phyloP scores from a whole-genome alignment of 2,888 invertebrate species.

The Morpho helenor region DNA sequence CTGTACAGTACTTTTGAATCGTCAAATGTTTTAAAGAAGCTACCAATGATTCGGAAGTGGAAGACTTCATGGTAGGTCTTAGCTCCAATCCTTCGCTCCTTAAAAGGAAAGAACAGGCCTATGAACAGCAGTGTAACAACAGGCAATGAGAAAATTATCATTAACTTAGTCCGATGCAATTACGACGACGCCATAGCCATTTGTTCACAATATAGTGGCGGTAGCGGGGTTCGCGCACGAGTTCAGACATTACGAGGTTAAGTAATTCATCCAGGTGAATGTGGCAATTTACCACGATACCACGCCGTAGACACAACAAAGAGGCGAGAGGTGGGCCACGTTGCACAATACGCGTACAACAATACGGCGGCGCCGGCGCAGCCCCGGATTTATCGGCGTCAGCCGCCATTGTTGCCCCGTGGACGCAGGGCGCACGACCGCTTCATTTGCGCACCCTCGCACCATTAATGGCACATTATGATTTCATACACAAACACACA shows the following conservation, averaged over 20 bases:
- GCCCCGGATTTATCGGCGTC: conserved; percentile 44
- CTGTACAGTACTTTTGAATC: too few relatives aligned
- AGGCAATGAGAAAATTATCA: too few relatives aligned
- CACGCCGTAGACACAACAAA: conserved; percentile 46
- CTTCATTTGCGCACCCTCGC: conserved; percentile 41
- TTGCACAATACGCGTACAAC: conserved; percentile 43
- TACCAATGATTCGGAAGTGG: too few relatives aligned
- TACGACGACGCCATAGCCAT: conserved; percentile 43
- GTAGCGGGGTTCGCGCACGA: conserved; percentile 29
- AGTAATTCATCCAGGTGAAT: conserved; percentile 48
- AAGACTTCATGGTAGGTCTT: too few relatives aligned
- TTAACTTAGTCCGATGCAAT: conserved; percentile 30
- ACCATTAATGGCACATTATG: conserved; percentile 30
- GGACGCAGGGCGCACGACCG: conserved; percentile 36
- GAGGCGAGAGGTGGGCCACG: conserved; percentile 38
- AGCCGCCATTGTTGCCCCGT: conserved; percentile 35
- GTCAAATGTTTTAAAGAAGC: too few relatives aligned
- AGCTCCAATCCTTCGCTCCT: too few relatives aligned
- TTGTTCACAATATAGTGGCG: conserved; percentile 26
- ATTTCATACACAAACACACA: neutral
- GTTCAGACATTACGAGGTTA: conserved; percentile 33
- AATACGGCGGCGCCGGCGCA: conserved; percentile 35
- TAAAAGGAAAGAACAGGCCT: too few relatives aligned
- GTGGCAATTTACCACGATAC: conserved; percentile 44
- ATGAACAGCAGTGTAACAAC: too few relatives aligned